Base-by-base conservation (phyloP, 2,797 vertebrate species). In the Hippopotamyrus pictus region DNA sequence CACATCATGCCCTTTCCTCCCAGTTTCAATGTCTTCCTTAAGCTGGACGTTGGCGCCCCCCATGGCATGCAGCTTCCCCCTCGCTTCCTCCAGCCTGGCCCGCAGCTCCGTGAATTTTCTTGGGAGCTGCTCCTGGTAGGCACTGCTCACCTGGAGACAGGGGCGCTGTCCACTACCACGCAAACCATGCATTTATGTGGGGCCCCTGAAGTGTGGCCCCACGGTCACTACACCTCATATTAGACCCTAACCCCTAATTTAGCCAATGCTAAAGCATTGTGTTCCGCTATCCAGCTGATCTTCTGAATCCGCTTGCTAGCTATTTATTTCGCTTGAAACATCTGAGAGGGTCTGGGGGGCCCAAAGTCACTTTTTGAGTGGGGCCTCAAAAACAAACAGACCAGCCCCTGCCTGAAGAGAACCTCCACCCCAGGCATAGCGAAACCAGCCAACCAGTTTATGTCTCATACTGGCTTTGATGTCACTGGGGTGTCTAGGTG, bases 11-110 rank as follows among this genome's bases (percentile, higher is more conserved):
- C 92, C 93, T 90, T 94, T 93, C 88, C 95, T 95, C 89, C 93
- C 94, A 89, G 94, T 89, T 65, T 92, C 93, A 54, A 95, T 95
- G 94, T 96, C 94, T 73, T 93, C 94, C 91, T 95, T 95, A 44
- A 96, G 89, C 82, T 95, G 95, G 91, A 94, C 94, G 91, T 94
- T 93, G 90, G 94, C 92, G 79, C 91, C 57, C 33, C 95, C 90
- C 46, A 94, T 91, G 2, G 88, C 94, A 87, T 92, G 91, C 88
- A 65, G 51, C 2, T 89, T 88, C 89, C 93, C 93, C 12, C 88
- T 89, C 6, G 51, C 88, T 46, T 90, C 33, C 62, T 92, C 92
- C 0, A 91, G 85, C 46, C 90, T 90, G 41, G 90, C 73, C 3
- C 89, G 54, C 46, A 93, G 48, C n/a, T 1, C 90, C 37, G 92